A percentile compares a stretch with the other conserved stretches of the same genome.
These are phyloP conservation scores for Periparus ater DNA, from an alignment of 2,797 vertebrate genomes.

Conservation along the genomic window DNA sequence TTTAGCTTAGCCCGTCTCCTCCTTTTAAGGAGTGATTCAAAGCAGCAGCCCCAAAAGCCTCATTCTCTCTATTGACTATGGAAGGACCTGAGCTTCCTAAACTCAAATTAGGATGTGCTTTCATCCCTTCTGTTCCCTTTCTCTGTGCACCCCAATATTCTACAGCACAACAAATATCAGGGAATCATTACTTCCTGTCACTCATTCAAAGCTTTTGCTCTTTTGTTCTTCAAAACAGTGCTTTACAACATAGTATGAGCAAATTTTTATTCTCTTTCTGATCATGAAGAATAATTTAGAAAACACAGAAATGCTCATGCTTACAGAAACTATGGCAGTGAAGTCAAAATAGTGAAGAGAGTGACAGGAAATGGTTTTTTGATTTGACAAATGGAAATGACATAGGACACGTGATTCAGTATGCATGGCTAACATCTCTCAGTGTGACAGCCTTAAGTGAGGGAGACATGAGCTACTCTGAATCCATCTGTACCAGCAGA, in stretches of 20 bases:
- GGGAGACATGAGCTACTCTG: background rate
- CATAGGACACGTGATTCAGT: background rate
- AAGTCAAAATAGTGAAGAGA: background rate
- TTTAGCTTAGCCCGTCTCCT: background rate
- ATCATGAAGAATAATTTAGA: background rate
- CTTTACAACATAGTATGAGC: background rate
- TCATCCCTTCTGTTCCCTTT: background rate
- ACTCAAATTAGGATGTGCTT: background rate
- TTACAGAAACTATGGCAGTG: background rate
- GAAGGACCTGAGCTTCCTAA: background rate
- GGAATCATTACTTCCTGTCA: background rate
- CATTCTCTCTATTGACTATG: background rate
- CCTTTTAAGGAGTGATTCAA: background rate
- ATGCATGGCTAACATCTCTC: background rate
- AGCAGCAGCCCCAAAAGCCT: background rate
- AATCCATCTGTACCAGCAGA: background rate
- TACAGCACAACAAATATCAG: background rate
- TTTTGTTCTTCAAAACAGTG: background rate
- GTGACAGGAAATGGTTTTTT: background rate
- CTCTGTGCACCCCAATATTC: background rate
- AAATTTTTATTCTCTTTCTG: background rate
- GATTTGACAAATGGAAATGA: background rate
- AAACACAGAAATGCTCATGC: background rate
- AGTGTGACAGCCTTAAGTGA: background rate
- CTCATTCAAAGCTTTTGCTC: background rate